Evolutionary conservation across 2,797 vertebrate genomes (phyloP).

Genomic region (Prunella strophiata): DNA sequence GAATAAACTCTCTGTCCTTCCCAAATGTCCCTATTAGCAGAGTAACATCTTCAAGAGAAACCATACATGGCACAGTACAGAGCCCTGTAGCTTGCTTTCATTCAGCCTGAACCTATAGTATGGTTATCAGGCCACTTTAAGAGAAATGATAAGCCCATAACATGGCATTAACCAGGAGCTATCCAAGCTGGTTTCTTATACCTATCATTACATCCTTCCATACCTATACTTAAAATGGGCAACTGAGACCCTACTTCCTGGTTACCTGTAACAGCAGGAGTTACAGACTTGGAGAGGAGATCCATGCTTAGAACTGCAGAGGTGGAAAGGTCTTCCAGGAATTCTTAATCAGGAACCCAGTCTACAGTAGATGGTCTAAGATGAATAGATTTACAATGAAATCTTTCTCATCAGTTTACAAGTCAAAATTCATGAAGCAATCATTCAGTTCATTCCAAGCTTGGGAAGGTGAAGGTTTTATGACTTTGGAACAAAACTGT

Average conservation of each 20-base stretch:
- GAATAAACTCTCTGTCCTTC: neutral
- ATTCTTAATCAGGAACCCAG: neutral
- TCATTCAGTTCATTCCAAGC: accelerated
- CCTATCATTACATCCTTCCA: neutral
- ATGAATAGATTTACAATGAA: neutral
- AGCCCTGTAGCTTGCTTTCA: neutral
- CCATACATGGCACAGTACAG: neutral
- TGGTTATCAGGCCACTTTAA: neutral
- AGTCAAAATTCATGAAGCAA: neutral
- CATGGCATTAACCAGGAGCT: neutral
- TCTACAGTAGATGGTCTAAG: neutral
- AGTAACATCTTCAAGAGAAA: neutral
- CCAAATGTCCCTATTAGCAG: neutral
- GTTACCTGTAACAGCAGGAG: neutral
- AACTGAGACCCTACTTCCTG: accelerated
- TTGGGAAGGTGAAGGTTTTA: neutral
- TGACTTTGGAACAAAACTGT: neutral
- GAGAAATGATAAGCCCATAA: neutral
- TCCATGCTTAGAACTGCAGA: neutral
- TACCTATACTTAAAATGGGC: neutral
- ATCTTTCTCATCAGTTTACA: neutral
- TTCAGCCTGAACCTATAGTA: neutral
- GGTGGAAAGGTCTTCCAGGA: accelerated
- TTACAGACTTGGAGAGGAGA: accelerated
- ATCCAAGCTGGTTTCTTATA: neutral